Conservation (phyloP, 2,888 invertebrate species). For the Thumatha senex region DNA sequence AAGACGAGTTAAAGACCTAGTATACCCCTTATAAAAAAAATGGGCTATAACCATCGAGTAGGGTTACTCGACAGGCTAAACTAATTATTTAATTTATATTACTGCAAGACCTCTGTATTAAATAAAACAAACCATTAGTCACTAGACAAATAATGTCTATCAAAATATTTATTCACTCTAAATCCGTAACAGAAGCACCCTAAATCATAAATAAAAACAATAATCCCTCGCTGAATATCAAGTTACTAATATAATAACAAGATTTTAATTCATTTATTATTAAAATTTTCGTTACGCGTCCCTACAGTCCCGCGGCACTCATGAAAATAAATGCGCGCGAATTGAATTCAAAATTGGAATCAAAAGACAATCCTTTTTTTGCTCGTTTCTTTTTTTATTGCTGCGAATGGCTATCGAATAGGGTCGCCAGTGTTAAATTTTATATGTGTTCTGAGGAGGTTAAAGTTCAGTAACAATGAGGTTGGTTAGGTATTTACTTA, state of each 20-base stretch:
- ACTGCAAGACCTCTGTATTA: no score
- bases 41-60: no score
- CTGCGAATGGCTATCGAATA: conserved; percentile 62
- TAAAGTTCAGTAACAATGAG: conserved; percentile 35
- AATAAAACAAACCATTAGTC: conserved; percentile 12
- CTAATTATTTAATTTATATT: no score
- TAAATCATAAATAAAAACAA: conserved; percentile 42
- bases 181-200: conserved; percentile 32
- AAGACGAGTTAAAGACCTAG: no score
- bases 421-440: conserved; percentile 71
- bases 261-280: conserved; percentile 68
- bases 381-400: conserved; percentile 63
- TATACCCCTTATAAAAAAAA: no score
- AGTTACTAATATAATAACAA: conserved; percentile 53
- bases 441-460: conserved; percentile 56
- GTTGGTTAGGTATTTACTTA: conserved; percentile 19
- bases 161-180: conserved; percentile 34
- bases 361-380: conserved; percentile 77
- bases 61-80: no score
- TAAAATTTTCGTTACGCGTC: conserved; percentile 58
- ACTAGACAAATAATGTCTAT: conserved; percentile 21
- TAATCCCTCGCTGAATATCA: conserved; percentile 51
- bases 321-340: conserved; percentile 80
- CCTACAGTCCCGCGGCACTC: conserved; percentile 63
- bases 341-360: conserved; percentile 82